Evolutionary conservation across 1,140 invertebrate genomes (phyloP).

Genomic region (Cotesia vestalis): DNA sequence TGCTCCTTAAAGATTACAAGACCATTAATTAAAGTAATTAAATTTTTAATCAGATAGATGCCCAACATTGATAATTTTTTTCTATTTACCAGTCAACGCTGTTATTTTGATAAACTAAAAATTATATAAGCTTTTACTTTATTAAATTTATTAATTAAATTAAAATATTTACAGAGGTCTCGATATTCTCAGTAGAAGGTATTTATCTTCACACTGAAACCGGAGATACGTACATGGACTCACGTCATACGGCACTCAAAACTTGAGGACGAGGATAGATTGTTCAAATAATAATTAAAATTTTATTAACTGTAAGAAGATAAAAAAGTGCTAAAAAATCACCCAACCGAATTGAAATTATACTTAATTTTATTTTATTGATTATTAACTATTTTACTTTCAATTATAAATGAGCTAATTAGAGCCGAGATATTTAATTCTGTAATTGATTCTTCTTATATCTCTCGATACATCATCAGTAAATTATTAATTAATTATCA

Average conservation of each 20-base stretch:
- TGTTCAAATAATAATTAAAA: constrained; percentile 9
- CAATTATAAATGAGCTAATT: neutral
- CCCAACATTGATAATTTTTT: no score
- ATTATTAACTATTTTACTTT: neutral
- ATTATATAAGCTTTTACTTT: neutral
- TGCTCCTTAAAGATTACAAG: no score
- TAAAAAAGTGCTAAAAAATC: constrained; percentile 16
- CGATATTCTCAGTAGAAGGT: constrained; percentile 92
- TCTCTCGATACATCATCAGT: neutral
- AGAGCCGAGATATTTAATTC: neutral
- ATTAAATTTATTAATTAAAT: constrained; percentile 13
- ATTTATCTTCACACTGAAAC: constrained; percentile 55
- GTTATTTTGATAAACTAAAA: neutral
- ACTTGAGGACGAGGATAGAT: constrained; percentile 50
- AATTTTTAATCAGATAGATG: no score
- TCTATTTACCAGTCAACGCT: no score
- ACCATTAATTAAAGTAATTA: no score
- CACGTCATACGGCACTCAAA: constrained; percentile 51
- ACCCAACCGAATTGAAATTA: constrained; percentile 27
- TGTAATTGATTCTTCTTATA: neutral
- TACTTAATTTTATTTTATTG: constrained; percentile 13
- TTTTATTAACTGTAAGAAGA: constrained; percentile 25
- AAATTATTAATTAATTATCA: neutral
- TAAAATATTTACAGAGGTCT: constrained; percentile 78
- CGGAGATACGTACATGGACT: constrained; percentile 52